These are phyloP conservation scores for Palythoa heliodiscus DNA, from an alignment of 92 coral and sea anemone species.

Conservation along the genomic window DNA sequence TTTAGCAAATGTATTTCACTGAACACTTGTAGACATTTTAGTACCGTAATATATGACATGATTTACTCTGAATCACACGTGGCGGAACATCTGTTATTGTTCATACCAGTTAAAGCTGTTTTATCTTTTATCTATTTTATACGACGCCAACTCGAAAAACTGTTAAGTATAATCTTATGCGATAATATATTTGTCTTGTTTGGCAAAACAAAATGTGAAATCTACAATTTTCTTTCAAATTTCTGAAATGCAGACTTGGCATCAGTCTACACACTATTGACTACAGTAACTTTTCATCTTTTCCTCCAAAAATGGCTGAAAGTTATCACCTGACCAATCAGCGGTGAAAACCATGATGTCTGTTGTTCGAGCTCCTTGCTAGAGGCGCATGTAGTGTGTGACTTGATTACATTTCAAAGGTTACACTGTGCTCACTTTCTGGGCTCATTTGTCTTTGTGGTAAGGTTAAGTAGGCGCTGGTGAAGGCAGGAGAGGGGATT, in stretches of 20 bases:
- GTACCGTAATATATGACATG: background rate
- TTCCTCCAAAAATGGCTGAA: conserved; percentile 29
- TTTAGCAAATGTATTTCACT: too few relatives aligned
- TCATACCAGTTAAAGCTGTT: background rate
- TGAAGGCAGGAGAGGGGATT: conserved; percentile 19
- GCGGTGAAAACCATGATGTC: background rate
- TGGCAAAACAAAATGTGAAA: background rate
- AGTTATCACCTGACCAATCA: conserved; percentile 27
- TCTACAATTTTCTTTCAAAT: background rate
- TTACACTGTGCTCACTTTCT: conserved; percentile 13
- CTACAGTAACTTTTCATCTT: background rate
- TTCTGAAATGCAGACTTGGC: conserved; percentile 2
- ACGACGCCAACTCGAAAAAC: background rate
- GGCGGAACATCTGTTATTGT: background rate
- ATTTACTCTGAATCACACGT: background rate
- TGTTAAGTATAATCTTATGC: background rate
- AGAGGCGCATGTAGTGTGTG: conserved; percentile 17
- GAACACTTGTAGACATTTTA: background rate
- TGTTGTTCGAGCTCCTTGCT: background rate
- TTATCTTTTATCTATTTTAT: background rate
- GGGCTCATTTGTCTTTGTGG: conserved; percentile 23
- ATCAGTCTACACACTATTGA: background rate
- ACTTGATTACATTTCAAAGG: conserved; percentile 4
- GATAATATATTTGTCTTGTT: background rate
- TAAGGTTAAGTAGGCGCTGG: background rate